Evolutionary conservation across 1,140 invertebrate genomes (phyloP), one percentile per base, ranked within the genome.

Genomic region (Nasonia giraulti): DNA sequence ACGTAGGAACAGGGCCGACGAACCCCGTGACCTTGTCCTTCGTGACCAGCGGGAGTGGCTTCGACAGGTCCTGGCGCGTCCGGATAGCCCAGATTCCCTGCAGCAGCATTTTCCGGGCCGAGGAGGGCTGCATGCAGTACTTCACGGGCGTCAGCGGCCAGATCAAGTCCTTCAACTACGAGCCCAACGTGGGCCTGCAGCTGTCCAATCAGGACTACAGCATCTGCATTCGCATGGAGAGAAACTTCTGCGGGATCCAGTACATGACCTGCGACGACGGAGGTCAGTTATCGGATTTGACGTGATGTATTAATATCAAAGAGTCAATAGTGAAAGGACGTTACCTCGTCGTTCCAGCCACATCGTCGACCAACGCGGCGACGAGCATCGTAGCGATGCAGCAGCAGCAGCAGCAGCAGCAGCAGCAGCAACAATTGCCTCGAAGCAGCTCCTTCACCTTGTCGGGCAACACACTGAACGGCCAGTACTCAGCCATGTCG

Each of bases 121-220:
- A 97, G 69, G 96, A 96, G 87, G 97, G 96, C 6, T 98, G 97
- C 89, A 91, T 98, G 14, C 97, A 98, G 89, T 97, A 97, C 88
- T 96, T 94, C 91, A 96, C 95, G 0, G 96, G 97, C 0, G 96
- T 97, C 0, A 95, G 96, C 31, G 97, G 97, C 0, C 95, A 96
- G 78, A 94, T 98, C 8, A 94, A 95, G 14, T 97, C 96, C 3
- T 98, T 97, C 91, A 98, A 98, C 92, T 98, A 96, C 88, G 96
- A 97, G 85, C 94, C 96, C 0, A 92, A 92, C 0, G 93, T 91
- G 1, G 97, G 97, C 0, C 92, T 96, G n/a, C 97, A 98, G 89
- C 93, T 98, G 1, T 97, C 96, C 33, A 98, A 98, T 91, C 97
- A 98, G 89, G 96, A 98, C 89, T 98, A 98, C 90, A 96, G 96